Conservation (phyloP, 2,797 vertebrate species). For the Rhinichthys osculus region DNA sequence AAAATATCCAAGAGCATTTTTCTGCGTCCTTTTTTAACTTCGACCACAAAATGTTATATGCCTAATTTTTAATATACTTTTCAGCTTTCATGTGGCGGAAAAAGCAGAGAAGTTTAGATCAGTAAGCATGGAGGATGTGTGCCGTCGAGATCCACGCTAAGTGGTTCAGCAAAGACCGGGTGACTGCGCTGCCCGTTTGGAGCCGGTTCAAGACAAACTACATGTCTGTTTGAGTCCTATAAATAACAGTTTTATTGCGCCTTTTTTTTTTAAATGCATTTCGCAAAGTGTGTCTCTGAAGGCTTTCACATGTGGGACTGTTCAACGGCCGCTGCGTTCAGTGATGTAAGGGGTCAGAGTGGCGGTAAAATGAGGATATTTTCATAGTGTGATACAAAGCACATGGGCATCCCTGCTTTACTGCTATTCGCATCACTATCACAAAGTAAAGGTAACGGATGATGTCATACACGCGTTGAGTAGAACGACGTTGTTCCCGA, state of each 20-base stretch:
- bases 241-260: constrained; percentile 82
- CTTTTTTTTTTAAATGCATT: constrained; percentile 79
- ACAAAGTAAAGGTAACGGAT: constrained; percentile 13
- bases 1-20: constrained; percentile 68
- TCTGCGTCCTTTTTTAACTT: constrained; percentile 55
- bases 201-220: constrained; percentile 82
- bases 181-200: constrained; percentile 73
- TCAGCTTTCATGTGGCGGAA: constrained; percentile 73
- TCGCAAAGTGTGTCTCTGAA: constrained; percentile 73
- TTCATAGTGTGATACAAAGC: constrained; percentile 50
- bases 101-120: constrained; percentile 54
- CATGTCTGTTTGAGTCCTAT: constrained; percentile 81
- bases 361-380: constrained; percentile 38
- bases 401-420: constrained; percentile 34
- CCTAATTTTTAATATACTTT: constrained; percentile 72
- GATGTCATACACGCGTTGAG: constrained; percentile 1
- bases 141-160: constrained; percentile 53
- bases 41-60: constrained; percentile 70
- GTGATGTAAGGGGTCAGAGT: constrained; percentile 48
- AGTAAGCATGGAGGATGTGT: constrained; percentile 61
- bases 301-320: constrained; percentile 70
- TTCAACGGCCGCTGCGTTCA: constrained; percentile 33
- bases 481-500: neutral
- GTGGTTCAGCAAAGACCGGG: constrained; percentile 68
- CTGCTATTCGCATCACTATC: constrained; percentile 46